Percentiles rank a stretch among this genome's conserved stretches.
These are phyloP conservation scores for Acromyrmex charruanus DNA, from an alignment of 1,140 invertebrate species.

Conservation along the genomic window DNA sequence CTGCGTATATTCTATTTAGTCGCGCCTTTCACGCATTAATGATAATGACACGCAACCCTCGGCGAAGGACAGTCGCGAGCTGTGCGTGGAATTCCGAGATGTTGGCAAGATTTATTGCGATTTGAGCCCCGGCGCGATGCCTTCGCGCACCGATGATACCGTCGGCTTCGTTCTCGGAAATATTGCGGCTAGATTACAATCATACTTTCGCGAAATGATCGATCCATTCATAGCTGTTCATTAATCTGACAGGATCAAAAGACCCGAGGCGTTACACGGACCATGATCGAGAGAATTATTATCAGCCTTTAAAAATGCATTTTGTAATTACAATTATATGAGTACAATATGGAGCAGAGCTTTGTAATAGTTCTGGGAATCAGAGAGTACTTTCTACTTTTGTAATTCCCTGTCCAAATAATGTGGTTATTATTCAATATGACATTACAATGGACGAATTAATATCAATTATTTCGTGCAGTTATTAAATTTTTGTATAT, in stretches of 20 bases:
- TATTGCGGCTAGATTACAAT: slow-evolving; percentile 15
- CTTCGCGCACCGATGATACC: slow-evolving; percentile 69
- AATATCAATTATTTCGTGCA: not conserved
- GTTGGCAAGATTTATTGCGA: slow-evolving; percentile 72
- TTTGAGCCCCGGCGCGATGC: slow-evolving; percentile 1
- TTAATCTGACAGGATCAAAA: slow-evolving; percentile 35
- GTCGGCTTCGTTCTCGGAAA: slow-evolving; percentile 55
- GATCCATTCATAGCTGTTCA: slow-evolving; percentile 29
- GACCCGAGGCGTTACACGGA: not conserved
- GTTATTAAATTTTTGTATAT: not conserved
- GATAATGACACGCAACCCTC: slow-evolving; percentile 71
- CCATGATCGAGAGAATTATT: not conserved
- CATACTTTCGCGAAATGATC: slow-evolving; percentile 33
- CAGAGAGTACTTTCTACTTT: slow-evolving; percentile 13
- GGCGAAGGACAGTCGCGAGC: slow-evolving; percentile 71
- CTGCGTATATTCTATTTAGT: slow-evolving; percentile 60
- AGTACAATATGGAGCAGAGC: slow-evolving; percentile 27
- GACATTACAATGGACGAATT: slow-evolving; percentile 35
- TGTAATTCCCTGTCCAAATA: not conserved
- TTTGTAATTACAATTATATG: not conserved
- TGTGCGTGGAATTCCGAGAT: slow-evolving; percentile 71
- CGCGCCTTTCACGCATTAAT: slow-evolving; percentile 74
- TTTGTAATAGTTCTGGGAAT: slow-evolving; percentile 10
- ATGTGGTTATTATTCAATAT: slow-evolving; percentile 5
- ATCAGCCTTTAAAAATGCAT: not conserved